Evolutionary conservation across 2,888 invertebrate genomes (phyloP).

Genomic region (Shargacucullia verbasci): DNA sequence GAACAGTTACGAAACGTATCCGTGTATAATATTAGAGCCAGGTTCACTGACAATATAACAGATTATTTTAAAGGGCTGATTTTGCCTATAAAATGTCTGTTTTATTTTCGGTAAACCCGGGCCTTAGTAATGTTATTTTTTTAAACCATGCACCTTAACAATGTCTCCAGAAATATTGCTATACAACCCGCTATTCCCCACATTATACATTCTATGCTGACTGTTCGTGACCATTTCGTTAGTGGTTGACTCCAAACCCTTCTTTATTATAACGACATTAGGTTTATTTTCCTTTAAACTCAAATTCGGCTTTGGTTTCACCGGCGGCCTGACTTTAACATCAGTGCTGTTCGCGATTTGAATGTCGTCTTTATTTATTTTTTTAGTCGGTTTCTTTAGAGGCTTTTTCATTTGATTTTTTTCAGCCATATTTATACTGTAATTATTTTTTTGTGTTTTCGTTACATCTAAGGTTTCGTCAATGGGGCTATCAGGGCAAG

Average conservation of each 20-base stretch:
- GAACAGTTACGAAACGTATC: too few species aligned
- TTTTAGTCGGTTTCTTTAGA: slow-evolving; percentile 67
- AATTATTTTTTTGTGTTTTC: not conserved
- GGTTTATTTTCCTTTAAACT: slow-evolving; percentile 61
- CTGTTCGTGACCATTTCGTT: slow-evolving; percentile 82
- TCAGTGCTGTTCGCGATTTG: slow-evolving; percentile 64
- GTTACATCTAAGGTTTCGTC: slow-evolving; percentile 43
- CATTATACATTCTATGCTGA: slow-evolving; percentile 58
- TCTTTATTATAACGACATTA: slow-evolving; percentile 88
- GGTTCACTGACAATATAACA: too few species aligned
- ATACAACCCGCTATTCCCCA: slow-evolving; percentile 57
- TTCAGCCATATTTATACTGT: slow-evolving; percentile 41
- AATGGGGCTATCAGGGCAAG: slow-evolving; percentile 36
- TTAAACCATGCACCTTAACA: slow-evolving; percentile 58
- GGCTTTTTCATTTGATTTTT: slow-evolving; percentile 52
- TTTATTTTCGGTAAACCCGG: not conserved
- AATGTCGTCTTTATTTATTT: slow-evolving; percentile 80
- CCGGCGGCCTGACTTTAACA: slow-evolving; percentile 43
- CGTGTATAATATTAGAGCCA: too few species aligned
- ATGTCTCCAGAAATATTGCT: slow-evolving; percentile 48
- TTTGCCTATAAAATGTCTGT: too few species aligned
- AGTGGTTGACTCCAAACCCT: slow-evolving; percentile 91
- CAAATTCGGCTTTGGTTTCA: slow-evolving; percentile 45
- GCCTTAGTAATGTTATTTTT: slow-evolving; percentile 36
- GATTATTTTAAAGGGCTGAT: too few species aligned